Percentiles rank a stretch among this genome's conserved stretches.
Evolutionary conservation across 2,888 invertebrate species (phyloP).

Genomic region (Tenthredo distinguenda): DNA sequence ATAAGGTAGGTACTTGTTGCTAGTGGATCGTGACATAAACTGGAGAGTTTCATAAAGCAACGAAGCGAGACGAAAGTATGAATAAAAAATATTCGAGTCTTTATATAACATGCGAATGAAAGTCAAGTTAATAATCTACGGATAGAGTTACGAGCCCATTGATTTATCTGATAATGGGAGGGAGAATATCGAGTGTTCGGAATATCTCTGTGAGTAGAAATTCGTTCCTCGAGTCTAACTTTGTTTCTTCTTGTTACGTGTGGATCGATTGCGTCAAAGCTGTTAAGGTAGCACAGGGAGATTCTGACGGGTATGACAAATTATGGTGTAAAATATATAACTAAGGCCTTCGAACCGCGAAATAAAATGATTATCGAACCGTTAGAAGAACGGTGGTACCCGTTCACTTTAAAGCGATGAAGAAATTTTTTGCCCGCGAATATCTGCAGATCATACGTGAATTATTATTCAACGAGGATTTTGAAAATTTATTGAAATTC

Average conservation of each 20-base stretch:
- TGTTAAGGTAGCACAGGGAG: background rate
- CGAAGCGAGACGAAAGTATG: background rate
- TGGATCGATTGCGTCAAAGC: conserved; percentile 10
- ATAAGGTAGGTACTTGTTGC: conserved; percentile 9
- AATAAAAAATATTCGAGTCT: background rate
- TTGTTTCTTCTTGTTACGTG: background rate
- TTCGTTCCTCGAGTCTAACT: background rate
- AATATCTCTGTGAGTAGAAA: background rate
- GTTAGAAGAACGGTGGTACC: background rate
- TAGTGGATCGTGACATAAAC: conserved; percentile 4
- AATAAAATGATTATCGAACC: background rate
- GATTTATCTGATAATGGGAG: background rate
- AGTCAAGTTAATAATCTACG: background rate
- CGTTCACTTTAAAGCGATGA: background rate
- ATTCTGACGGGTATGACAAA: conserved; percentile 1
- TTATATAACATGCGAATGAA: background rate
- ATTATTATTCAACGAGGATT: background rate
- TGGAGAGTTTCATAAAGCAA: background rate
- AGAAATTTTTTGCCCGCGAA: background rate
- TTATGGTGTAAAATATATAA: conserved; percentile 13
- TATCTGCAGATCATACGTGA: background rate
- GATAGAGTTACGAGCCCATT: background rate
- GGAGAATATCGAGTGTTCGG: background rate
- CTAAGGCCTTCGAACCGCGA: background rate
- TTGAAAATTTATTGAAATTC: background rate